A percentile compares a stretch with the other conserved stretches of the same genome.
Evolutionary conservation across 2,113 vertebrate species (phyloP).

Genomic region (Erinaceus europaeus): DNA sequence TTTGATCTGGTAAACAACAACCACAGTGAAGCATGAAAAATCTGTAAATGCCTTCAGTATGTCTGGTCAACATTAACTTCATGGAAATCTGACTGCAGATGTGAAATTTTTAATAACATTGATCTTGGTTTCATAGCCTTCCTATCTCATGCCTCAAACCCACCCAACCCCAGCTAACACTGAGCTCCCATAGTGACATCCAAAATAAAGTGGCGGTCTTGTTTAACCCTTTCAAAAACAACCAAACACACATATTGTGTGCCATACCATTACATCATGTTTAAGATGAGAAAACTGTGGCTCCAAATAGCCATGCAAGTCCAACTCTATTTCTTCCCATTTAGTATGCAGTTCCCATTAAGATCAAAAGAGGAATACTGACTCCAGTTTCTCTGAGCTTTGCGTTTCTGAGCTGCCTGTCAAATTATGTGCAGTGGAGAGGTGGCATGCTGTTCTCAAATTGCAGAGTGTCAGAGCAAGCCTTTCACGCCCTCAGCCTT

Average conservation of each 20-base stretch:
- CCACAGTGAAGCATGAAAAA: neutral
- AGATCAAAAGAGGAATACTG: neutral
- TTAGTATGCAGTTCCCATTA: neutral
- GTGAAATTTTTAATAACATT: neutral
- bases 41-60: neutral
- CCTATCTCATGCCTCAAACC: neutral
- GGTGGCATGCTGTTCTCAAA: neutral
- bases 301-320: neutral
- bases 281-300: neutral
- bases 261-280: neutral
- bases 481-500: neutral
- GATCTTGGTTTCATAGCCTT: neutral
- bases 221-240: neutral
- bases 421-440: neutral
- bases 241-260: fast-evolving
- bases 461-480: neutral
- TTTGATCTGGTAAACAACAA: neutral
- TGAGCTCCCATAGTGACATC: neutral
- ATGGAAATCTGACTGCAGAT: neutral
- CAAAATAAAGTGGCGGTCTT: neutral
- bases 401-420: neutral
- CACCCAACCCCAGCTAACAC: neutral
- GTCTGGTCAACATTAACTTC: neutral
- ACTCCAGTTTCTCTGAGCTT: neutral
- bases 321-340: neutral